Conservation (phyloP, 1,140 invertebrate species). For the Drosophila repletoides region DNA sequence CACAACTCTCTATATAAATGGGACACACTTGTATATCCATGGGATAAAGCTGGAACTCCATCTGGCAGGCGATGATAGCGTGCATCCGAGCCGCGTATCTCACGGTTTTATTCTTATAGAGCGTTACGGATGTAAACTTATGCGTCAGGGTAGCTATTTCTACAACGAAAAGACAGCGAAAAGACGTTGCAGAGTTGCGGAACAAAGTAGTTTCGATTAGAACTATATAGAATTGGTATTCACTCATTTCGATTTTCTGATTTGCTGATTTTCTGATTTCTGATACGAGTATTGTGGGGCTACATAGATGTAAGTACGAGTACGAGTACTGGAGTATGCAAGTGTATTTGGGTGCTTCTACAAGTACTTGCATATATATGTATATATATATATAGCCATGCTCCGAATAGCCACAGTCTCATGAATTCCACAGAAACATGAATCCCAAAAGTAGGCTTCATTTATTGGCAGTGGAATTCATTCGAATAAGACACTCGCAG, state of each 20-base stretch:
- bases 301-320: conserved; percentile 12
- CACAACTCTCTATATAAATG: conserved; percentile 92
- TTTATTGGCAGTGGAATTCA: too few species aligned
- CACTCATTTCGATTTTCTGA: conserved; percentile 56
- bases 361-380: too few species aligned
- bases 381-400: too few species aligned
- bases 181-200: conserved; percentile 78
- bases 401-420: too few species aligned
- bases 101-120: conserved; percentile 91
- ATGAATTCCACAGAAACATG: too few species aligned
- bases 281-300: conserved; percentile 2
- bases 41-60: conserved; percentile 92
- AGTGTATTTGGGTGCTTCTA: conserved; percentile 6
- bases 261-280: conserved; percentile 22
- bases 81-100: conserved; percentile 90
- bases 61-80: conserved; percentile 92
- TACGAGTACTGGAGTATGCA: conserved; percentile 1
- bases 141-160: conserved; percentile 91
- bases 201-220: conserved; percentile 75
- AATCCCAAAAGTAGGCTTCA: too few species aligned
- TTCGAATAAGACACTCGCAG: too few species aligned
- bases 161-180: conserved; percentile 82
- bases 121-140: conserved; percentile 90
- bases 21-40: conserved; percentile 93
- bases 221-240: conserved; percentile 76